Conservation (phyloP, 1,140 invertebrate genomes). For the Vanessa atalanta region DNA sequence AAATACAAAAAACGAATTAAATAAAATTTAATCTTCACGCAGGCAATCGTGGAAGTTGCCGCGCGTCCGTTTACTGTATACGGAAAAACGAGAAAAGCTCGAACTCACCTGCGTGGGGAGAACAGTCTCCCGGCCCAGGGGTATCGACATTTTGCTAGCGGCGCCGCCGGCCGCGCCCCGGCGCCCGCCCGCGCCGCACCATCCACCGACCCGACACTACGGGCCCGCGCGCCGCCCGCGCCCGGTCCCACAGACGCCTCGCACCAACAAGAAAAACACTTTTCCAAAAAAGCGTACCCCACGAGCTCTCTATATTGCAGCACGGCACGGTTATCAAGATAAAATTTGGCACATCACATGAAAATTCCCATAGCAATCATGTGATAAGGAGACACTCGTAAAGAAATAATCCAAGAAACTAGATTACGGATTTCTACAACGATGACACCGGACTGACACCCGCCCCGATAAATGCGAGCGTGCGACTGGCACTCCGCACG, state of each 20-base stretch:
- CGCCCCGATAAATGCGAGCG: conserved; percentile 60
- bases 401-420: conserved; percentile 43
- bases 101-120: conserved; percentile 75
- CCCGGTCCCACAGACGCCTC: conserved; percentile 43
- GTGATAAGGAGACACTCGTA: conserved; percentile 36
- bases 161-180: conserved; percentile 77
- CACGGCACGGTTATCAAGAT: conserved; percentile 44
- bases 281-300: conserved; percentile 54
- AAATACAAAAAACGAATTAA: background rate
- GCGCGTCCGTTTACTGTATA: conserved; percentile 39
- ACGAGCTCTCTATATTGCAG: conserved; percentile 41
- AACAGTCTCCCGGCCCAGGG: conserved; percentile 75
- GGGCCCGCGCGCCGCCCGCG: conserved; percentile 56
- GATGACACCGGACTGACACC: conserved; percentile 47
- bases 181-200: conserved; percentile 72
- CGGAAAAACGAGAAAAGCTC: conserved; percentile 54
- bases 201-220: conserved; percentile 72
- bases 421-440: conserved; percentile 40
- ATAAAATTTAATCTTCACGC: conserved; percentile 1
- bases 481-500: conserved; percentile 60
- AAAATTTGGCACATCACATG: conserved; percentile 51
- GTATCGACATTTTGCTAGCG: conserved; percentile 79
- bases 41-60: conserved; percentile 31
- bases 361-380: conserved; percentile 46
- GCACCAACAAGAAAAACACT: conserved; percentile 67